These are phyloP conservation scores for Gonocerus acuteangulatus DNA, from an alignment of 2,888 invertebrate species.

Conservation along the genomic window DNA sequence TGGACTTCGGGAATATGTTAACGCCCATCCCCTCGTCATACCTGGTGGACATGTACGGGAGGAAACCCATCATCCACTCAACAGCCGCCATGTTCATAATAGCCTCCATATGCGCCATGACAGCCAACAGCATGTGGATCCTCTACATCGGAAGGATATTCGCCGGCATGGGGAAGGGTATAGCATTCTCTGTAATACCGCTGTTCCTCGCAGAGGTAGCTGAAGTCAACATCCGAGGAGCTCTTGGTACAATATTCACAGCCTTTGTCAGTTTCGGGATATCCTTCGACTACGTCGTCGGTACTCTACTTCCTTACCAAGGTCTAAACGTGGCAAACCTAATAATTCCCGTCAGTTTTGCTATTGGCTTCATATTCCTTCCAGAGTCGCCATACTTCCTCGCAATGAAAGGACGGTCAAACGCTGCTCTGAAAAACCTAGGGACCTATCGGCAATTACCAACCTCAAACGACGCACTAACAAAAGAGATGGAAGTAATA, in stretches of 20 bases:
- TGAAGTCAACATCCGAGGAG: conserved; percentile 34
- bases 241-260: conserved; percentile 35
- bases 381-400: conserved; percentile 57
- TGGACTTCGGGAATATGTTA: conserved; percentile 39
- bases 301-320: conserved; percentile 31
- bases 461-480: conserved; percentile 26
- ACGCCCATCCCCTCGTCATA: conserved; percentile 37
- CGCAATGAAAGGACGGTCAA: conserved; percentile 48
- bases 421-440: conserved; percentile 39
- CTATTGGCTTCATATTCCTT: conserved; percentile 50
- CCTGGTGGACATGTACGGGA: conserved; percentile 37
- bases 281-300: conserved; percentile 35
- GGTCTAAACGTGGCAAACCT: conserved; percentile 41
- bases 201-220: conserved; percentile 37
- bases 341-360: conserved; percentile 47
- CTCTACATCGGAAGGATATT: conserved; percentile 34
- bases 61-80: conserved; percentile 31
- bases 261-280: conserved; percentile 36
- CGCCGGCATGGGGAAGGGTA: conserved; percentile 36
- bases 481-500: conserved; percentile 37
- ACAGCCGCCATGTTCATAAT: conserved; percentile 27
- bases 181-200: conserved; percentile 36
- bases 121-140: conserved; percentile 14
- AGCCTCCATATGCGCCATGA: conserved; percentile 27
- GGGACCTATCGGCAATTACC: conserved; percentile 20